Evolutionary conservation across 1,140 invertebrate genomes (phyloP).

Genomic region (Dolichoris vasculosae): DNA sequence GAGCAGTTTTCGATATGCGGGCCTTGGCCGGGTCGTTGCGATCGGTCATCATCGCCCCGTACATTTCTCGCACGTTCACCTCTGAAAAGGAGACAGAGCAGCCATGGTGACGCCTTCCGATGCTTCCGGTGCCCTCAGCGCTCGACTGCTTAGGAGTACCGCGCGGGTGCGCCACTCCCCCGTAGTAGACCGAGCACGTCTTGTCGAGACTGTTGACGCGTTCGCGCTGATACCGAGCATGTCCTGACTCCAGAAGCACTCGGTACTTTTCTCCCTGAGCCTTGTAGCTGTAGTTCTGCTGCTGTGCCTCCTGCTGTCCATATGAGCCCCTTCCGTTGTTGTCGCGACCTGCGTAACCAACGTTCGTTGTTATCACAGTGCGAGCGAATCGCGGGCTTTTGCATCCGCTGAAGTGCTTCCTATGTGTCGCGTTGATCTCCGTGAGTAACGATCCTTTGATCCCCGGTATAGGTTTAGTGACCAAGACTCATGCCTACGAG

Average conservation of each 20-base stretch:
- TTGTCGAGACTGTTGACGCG: constrained; percentile 73
- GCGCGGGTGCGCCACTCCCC: constrained; percentile 62
- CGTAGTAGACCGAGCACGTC: constrained; percentile 65
- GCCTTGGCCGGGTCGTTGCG: constrained; percentile 58
- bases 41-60: constrained; percentile 65
- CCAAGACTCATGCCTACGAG: neutral
- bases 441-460: neutral
- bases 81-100: constrained; percentile 69
- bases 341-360: neutral
- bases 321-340: constrained; percentile 67
- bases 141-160: constrained; percentile 64
- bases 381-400: neutral
- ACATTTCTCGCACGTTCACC: constrained; percentile 70
- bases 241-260: constrained; percentile 63
- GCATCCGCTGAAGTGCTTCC: neutral
- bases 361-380: neutral
- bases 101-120: constrained; percentile 70
- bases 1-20: neutral
- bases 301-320: constrained; percentile 63
- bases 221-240: constrained; percentile 63
- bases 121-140: constrained; percentile 64
- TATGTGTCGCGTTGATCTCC: neutral
- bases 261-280: constrained; percentile 69
- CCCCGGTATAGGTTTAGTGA: neutral
- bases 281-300: constrained; percentile 65